phyloP scores from a whole-genome alignment of 2,113 vertebrate species.

The Colaptes auratus region DNA sequence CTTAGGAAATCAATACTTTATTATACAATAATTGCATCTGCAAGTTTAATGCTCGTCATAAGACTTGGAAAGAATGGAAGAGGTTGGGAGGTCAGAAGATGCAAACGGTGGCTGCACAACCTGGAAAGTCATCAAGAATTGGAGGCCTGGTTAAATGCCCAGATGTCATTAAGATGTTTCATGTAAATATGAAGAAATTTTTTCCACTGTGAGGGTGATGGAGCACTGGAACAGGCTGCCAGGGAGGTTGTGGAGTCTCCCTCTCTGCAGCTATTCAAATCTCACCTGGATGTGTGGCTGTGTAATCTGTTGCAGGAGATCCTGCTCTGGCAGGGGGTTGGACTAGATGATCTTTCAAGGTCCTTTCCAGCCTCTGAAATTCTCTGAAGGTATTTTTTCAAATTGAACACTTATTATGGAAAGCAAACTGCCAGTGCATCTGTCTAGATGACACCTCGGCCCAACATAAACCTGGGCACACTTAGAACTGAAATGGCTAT shows the following conservation, averaged over 20 bases:
- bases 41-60: constrained; percentile 74
- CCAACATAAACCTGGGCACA: constrained; percentile 42
- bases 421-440: constrained; percentile 61
- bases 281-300: no score
- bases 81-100: constrained; percentile 69
- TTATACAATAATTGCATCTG: constrained; percentile 82
- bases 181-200: no score
- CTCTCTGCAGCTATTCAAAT: no score
- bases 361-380: no score
- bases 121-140: constrained; percentile 72
- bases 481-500: constrained; percentile 49
- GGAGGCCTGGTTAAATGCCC: constrained; percentile 56
- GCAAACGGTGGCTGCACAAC: constrained; percentile 67
- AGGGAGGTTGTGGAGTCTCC: no score
- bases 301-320: no score
- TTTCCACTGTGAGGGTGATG: no score
- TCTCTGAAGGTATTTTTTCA: background rate
- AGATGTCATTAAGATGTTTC: constrained; percentile 59
- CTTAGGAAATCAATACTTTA: constrained; percentile 82
- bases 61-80: constrained; percentile 66
- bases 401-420: constrained; percentile 62
- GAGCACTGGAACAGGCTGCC: no score
- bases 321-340: no score
- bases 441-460: constrained; percentile 58
- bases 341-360: no score